Base-by-base conservation (phyloP, 2,888 invertebrate genomes). In the Perizoma affinitatum region DNA sequence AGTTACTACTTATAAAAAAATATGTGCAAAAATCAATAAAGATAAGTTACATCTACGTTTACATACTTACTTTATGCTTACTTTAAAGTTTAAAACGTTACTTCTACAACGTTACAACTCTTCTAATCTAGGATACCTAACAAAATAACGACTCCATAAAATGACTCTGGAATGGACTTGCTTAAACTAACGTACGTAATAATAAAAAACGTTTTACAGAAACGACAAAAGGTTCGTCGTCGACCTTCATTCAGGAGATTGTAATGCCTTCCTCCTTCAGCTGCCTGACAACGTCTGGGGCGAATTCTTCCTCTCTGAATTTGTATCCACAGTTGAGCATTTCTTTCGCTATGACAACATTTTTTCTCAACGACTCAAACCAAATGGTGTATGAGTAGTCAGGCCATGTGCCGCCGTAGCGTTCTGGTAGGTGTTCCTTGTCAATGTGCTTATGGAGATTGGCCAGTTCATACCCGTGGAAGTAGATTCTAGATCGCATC, bases 361-460 rank as follows among this genome's bases (percentile, higher is more conserved):
- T 93, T 57, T 92, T 92, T 64, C 88, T 91, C 43, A 96, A 85
- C 4, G 93, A 93, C 43, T 95, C 94, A 46, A 96, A 84, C 96
- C 96, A 96, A 58, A 95, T 93, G n/a, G 94, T 94, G 75, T 96
- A 96, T 0, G 95, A 93, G 72, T 95, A 94, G 73, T 96, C 96
- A 0, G 95, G 95, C 83, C 96, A 94, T 7, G 92, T 77, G 0
- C 96, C 96, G 0, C 95, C 95, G 72, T 96, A 96, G 54, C 93
- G 91, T 78, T 95, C 94, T 0, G 97, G 96, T 44, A 97, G 87
- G 80, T 94, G 93, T 47, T 95, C 94, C 43, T 62, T 62, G 22
- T 58, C 22, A 9, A 97, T 94, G 76, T 96, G 95, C 65, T 95
- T 93, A 76, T 97, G 97, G 0, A 97, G 89, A 0, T 96, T 96